Evolutionary conservation across 2,888 invertebrate species (phyloP).

Genomic region (Embidobia sp.): DNA sequence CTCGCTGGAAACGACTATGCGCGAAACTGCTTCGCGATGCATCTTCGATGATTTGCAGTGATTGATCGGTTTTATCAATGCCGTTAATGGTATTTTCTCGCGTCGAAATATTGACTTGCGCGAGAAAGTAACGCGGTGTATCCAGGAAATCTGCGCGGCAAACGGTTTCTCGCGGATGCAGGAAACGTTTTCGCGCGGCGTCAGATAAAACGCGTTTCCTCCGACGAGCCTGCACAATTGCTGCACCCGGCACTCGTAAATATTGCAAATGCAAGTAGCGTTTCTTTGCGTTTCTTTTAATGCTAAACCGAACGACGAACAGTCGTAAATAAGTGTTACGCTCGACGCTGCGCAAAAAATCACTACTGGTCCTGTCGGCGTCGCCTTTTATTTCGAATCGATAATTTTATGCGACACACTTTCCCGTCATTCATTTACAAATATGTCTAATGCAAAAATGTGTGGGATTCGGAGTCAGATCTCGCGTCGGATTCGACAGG

Average conservation of each 20-base stretch:
- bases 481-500: no score
- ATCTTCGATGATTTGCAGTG: slow-evolving; percentile 31
- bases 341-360: slow-evolving; percentile 29
- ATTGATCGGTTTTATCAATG: slow-evolving; percentile 34
- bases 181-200: slow-evolving; percentile 44
- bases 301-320: slow-evolving; percentile 19
- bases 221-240: slow-evolving; percentile 39
- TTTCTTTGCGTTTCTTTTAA: slow-evolving; percentile 30
- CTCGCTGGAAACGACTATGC: no score
- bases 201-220: slow-evolving; percentile 59
- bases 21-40: no score
- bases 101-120: slow-evolving; percentile 35
- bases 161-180: slow-evolving; percentile 48
- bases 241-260: slow-evolving; percentile 48
- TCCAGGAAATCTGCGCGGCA: slow-evolving; percentile 41
- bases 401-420: slow-evolving; percentile 17
- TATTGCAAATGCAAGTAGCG: slow-evolving; percentile 38
- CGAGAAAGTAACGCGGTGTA: slow-evolving; percentile 54
- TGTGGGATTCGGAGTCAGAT: no score
- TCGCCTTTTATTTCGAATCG: slow-evolving; percentile 1
- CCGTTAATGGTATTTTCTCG: slow-evolving; percentile 52
- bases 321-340: slow-evolving; percentile 48
- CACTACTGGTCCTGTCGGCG: slow-evolving; percentile 1
- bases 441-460: slow-evolving; percentile 12
- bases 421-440: slow-evolving; percentile 22